These are phyloP conservation scores for Scaptomyza flava DNA, from an alignment of 2,888 invertebrate species.

Conservation along the genomic window DNA sequence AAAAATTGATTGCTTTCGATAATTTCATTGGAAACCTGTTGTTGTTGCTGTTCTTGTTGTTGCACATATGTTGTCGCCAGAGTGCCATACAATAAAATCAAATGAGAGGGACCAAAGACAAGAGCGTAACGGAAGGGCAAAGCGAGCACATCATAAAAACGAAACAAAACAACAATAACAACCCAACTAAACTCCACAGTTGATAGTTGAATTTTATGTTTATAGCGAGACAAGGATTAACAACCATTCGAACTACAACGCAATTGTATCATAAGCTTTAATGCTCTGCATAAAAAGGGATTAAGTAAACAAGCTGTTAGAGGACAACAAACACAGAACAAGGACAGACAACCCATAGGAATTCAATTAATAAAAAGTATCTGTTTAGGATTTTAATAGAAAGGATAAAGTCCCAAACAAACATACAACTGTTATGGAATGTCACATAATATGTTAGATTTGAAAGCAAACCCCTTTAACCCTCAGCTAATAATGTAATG, in stretches of 20 bases:
- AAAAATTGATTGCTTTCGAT: conserved; percentile 78
- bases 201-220: conserved; percentile 59
- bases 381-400: conserved; percentile 30
- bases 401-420: conserved; percentile 37
- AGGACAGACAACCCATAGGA: conserved; percentile 23
- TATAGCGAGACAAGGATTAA: conserved; percentile 23
- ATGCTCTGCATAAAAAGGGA: conserved; percentile 44
- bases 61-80: conserved; percentile 49
- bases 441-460: conserved; percentile 22
- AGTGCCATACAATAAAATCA: conserved; percentile 70
- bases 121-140: conserved; percentile 18
- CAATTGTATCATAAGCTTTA: conserved; percentile 58
- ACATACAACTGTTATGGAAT: not conserved
- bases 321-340: not conserved
- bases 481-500: too few species aligned
- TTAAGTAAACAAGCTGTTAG: conserved; percentile 60
- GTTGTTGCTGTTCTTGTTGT: conserved; percentile 39
- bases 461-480: not conserved
- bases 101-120: conserved; percentile 58
- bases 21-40: conserved; percentile 76
- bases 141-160: conserved; percentile 45
- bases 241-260: conserved; percentile 8
- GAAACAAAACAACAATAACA: conserved; percentile 28
- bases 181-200: conserved; percentile 43
- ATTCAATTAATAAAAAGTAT: conserved; percentile 68